Base-by-base conservation (phyloP, 1,140 invertebrate genomes). In the Bicyclus anynana region DNA sequence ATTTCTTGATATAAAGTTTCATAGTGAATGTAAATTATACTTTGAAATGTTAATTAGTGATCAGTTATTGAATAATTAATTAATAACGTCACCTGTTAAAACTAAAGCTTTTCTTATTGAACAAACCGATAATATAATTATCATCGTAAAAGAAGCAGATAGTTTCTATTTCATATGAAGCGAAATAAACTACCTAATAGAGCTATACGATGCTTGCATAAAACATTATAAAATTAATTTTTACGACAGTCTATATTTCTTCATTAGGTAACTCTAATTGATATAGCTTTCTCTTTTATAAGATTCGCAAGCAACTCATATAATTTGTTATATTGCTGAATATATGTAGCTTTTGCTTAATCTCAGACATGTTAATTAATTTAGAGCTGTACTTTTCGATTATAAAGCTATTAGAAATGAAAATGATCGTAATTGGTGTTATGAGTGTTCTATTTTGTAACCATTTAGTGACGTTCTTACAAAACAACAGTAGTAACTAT, bases 141-240 rank as follows among this genome's bases (percentile, higher is more conserved):
- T n/a, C n/a, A n/a, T n/a, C n/a, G n/a, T n/a, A n/a, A n/a, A n/a
- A n/a, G n/a, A n/a, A n/a, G n/a, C n/a, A n/a, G n/a, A n/a, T 35
- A 14, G n/a, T 14, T 16, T 38, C 7, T 38, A 13, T 14, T 38
- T 38, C 35, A 38, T 38, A 38, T 35, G n/a, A 20, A 42, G 17
- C 16, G 38, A 42, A 42, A 42, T 20, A 16, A 20, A 20, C 38
- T 17, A 14, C 38, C 16, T 20, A 42, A 2, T 6, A 42, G 13
- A n/a, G 3, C 13, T 38, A 42, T 20, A 17, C 4, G 4, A 13
- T 20, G 38, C 9, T 5, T 20, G 5, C 14, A 42, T 20, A 42
- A 42, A 42, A 42, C 20, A 42, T 18, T 42, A 42, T 20, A 42
- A 42, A 42, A 42, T 42, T 42, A 42, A 42, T 17, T 42, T 42